Conservation (phyloP, 2,888 invertebrate genomes). For the Chloromyia formosa region DNA sequence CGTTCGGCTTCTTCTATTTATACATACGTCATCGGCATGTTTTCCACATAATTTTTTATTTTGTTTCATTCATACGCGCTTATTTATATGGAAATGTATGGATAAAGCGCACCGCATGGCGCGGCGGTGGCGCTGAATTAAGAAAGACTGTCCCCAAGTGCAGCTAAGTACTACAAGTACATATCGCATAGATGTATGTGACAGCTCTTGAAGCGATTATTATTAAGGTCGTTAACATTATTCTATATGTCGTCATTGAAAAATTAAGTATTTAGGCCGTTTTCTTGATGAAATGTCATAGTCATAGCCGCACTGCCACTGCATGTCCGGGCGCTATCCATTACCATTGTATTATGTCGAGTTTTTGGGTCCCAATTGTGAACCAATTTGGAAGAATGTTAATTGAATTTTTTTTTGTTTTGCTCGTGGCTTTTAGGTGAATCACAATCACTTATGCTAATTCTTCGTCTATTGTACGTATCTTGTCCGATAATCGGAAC, state of each 20-base stretch:
- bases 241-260: conserved; percentile 17
- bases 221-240: conserved; percentile 36
- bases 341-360: too few relatives aligned
- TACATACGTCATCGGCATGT: not conserved
- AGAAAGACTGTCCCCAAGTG: not conserved
- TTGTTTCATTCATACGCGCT: not conserved
- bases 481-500: not conserved
- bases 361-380: too few relatives aligned
- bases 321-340: not conserved
- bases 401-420: not conserved
- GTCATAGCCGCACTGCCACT: not conserved
- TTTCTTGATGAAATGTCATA: not conserved
- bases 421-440: not conserved
- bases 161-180: not conserved
- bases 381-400: not conserved
- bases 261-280: not conserved
- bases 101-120: not conserved
- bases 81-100: not conserved
- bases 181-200: too few relatives aligned
- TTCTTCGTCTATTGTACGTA: not conserved
- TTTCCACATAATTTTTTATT: too few relatives aligned
- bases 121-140: not conserved
- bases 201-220: conserved; percentile 7
- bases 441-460: not conserved
- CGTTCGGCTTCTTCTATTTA: not conserved